A percentile compares a stretch with the other conserved stretches of the same genome.
Conservation (phyloP, 2,797 vertebrate species). For the Mus minutoides region DNA sequence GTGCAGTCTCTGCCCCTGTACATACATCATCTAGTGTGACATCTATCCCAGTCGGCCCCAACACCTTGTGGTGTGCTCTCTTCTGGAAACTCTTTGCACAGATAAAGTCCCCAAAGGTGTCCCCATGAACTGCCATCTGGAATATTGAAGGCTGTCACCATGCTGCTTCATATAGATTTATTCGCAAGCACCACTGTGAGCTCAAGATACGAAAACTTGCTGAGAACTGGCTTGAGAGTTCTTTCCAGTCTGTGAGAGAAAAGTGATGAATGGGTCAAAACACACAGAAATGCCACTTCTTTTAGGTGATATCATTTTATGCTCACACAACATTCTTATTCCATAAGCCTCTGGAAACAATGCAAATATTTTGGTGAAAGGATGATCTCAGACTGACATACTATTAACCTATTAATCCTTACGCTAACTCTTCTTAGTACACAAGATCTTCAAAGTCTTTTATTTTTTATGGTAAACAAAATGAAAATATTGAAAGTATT, state of each 20-base stretch:
- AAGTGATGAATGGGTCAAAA: conserved; percentile 22
- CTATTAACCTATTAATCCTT: conserved; percentile 61
- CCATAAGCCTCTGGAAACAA: conserved; percentile 51
- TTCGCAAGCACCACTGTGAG: background rate
- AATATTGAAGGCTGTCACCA: conserved; percentile 43
- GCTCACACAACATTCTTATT: conserved; percentile 39
- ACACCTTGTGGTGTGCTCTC: conserved; percentile 44
- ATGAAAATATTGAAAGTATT: conserved; percentile 39
- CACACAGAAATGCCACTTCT: conserved; percentile 17
- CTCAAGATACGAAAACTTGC: background rate
- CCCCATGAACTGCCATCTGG: conserved; percentile 54
- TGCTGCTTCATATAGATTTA: conserved; percentile 5
- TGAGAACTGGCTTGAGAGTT: background rate
- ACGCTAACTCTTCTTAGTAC: conserved; percentile 32
- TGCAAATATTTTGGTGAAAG: conserved; percentile 56
- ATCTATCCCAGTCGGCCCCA: background rate
- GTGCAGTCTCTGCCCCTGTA: background rate
- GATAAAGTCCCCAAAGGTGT: conserved; percentile 55
- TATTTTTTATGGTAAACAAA: conserved; percentile 8
- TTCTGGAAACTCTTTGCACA: conserved; percentile 64
- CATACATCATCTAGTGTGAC: background rate
- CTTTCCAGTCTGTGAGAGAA: conserved; percentile 25
- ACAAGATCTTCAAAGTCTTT: conserved; percentile 54
- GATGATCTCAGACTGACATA: conserved; percentile 12
- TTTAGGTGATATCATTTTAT: conserved; percentile 39